Conservation (phyloP, 1,140 invertebrate genomes). For the Drosophila hydei region DNA sequence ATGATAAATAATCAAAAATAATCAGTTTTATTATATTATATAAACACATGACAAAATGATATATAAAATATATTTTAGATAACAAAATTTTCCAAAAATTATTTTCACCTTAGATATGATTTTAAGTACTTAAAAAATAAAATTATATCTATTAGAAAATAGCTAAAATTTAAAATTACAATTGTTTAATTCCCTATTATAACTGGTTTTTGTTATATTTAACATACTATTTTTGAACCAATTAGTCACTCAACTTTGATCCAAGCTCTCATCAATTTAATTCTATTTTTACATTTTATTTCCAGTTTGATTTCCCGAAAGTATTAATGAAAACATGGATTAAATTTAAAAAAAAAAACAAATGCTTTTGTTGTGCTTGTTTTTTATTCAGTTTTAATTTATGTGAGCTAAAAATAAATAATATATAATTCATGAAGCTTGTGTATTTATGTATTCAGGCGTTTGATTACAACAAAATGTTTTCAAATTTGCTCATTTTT, state of each 20-base stretch:
- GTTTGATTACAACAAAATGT: constrained; percentile 8
- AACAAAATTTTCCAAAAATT: too few relatives aligned
- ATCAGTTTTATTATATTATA: too few relatives aligned
- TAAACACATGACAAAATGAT: too few relatives aligned
- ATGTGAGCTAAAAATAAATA: neutral
- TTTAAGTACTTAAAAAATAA: too few relatives aligned
- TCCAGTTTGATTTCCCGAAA: constrained; percentile 1
- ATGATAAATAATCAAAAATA: too few relatives aligned
- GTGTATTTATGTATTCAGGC: constrained; percentile 14
- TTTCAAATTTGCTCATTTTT: neutral
- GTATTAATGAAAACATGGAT: neutral
- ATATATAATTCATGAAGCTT: constrained; percentile 16
- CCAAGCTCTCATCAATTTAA: constrained; percentile 1
- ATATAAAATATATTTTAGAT: too few relatives aligned
- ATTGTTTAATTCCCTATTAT: too few relatives aligned
- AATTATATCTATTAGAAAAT: too few relatives aligned
- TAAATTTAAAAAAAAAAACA: neutral
- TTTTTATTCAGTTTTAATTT: constrained; percentile 7
- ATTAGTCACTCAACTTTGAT: neutral
- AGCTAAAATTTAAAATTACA: too few relatives aligned
- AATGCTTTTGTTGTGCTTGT: neutral
- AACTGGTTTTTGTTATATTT: too few relatives aligned
- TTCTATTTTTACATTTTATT: neutral
- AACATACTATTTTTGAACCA: neutral
- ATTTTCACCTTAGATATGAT: too few relatives aligned